Conservation (phyloP, 2,797 vertebrate species). For the Falco novaeseelandiae region DNA sequence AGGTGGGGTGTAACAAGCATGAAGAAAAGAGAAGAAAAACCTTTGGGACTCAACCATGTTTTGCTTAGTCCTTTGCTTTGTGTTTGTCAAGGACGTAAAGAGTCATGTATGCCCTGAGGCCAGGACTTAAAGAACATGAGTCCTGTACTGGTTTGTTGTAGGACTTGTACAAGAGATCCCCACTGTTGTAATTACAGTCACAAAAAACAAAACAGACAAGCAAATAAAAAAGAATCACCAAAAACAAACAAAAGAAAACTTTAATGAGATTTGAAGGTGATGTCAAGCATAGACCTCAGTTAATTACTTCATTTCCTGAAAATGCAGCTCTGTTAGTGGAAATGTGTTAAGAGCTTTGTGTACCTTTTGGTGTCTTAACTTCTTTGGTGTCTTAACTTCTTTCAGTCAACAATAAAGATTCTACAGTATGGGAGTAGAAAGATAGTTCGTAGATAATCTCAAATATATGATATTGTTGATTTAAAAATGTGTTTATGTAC, state of each 20-base stretch:
- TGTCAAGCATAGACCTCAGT: not conserved
- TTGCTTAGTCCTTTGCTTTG: not conserved
- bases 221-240: too few relatives aligned
- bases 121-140: not conserved
- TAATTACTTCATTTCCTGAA: not conserved
- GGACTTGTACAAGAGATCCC: not conserved
- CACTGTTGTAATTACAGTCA: not conserved
- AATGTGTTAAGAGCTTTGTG: not conserved
- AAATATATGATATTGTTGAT: not conserved
- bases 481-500: not conserved
- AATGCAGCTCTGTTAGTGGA: not conserved
- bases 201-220: too few relatives aligned
- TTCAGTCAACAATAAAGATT: not conserved
- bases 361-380: not conserved
- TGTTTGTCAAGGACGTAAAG: not conserved
- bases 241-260: accelerated
- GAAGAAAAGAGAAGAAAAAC: not conserved
- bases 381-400: not conserved
- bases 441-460: not conserved
- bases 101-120: not conserved
- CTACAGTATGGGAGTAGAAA: not conserved
- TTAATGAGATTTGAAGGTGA: not conserved
- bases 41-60: not conserved
- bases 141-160: not conserved
- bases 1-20: not conserved